phyloP scores from a whole-genome alignment of 2,888 invertebrate genomes.

The Eledone cirrhosa region DNA sequence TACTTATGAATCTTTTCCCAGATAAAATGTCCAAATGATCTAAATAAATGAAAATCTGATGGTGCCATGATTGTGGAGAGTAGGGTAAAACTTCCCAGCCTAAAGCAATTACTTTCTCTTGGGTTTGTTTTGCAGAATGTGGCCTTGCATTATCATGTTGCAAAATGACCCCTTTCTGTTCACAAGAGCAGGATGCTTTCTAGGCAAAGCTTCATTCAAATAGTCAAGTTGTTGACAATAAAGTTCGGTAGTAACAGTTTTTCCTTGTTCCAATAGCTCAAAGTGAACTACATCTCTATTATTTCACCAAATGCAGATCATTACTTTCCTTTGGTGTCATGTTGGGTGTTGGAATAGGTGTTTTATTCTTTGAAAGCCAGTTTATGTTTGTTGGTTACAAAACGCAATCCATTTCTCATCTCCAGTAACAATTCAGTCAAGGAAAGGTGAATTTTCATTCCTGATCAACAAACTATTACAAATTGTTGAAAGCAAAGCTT shows the following conservation, averaged over 20 bases:
- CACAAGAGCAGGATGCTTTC: not conserved
- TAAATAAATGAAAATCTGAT: no score
- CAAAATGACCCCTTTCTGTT: not conserved
- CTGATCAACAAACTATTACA: not conserved
- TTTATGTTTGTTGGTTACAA: not conserved
- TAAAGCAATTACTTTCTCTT: not conserved
- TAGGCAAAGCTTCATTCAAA: not conserved
- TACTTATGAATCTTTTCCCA: no score
- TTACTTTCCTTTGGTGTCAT: not conserved
- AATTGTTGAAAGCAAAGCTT: not conserved
- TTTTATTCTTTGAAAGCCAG: not conserved
- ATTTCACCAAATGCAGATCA: not conserved
- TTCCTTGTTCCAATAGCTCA: not conserved
- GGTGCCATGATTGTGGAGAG: not conserved
- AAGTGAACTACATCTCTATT: not conserved
- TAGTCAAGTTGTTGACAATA: not conserved
- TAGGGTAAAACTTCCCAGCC: not conserved
- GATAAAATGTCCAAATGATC: no score
- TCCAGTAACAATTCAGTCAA: not conserved
- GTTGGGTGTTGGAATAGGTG: not conserved
- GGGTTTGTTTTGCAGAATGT: not conserved
- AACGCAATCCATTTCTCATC: not conserved
- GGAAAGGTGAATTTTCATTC: not conserved
- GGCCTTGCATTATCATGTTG: not conserved
- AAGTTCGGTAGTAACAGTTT: not conserved